phyloP scores from a whole-genome alignment of 2,113 vertebrate genomes.

The Lipophrys pholis region DNA sequence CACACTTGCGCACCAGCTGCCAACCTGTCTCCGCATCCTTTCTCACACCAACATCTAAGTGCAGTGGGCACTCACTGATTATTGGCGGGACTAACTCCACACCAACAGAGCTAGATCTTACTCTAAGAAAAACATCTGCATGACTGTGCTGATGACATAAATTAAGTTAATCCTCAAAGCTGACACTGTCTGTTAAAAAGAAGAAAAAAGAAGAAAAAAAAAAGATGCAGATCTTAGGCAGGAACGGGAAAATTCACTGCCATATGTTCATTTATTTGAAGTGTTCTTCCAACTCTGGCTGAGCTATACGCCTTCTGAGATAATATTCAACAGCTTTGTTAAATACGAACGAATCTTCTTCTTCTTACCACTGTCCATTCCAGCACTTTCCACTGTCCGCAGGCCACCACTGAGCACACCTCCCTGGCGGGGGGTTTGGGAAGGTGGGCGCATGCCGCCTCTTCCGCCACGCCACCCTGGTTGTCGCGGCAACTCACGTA shows the following conservation, averaged over 20 bases:
- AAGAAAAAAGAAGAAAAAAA: too few species aligned
- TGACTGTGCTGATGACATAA: slow-evolving; percentile 21
- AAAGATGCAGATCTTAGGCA: slow-evolving; percentile 28
- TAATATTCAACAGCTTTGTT: background rate
- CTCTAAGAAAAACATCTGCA: slow-evolving; percentile 44
- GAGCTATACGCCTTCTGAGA: background rate
- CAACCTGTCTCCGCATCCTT: slow-evolving; percentile 25
- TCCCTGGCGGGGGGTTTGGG: slow-evolving; percentile 90
- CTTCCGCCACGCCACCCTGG: slow-evolving; percentile 94
- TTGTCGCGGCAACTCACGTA: slow-evolving; percentile 97
- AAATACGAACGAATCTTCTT: background rate
- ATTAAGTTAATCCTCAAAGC: slow-evolving; percentile 31
- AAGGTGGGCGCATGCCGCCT: slow-evolving; percentile 88
- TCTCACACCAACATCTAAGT: slow-evolving; percentile 42
- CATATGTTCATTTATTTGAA: slow-evolving; percentile 11
- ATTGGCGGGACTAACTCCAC: slow-evolving; percentile 9
- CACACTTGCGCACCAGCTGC: slow-evolving; percentile 43
- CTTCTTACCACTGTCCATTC: slow-evolving; percentile 94
- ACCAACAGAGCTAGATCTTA: slow-evolving; percentile 36
- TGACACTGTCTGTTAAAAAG: background rate
- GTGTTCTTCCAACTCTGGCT: background rate
- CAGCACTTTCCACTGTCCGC: slow-evolving; percentile 95
- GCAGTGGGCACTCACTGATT: slow-evolving; percentile 10
- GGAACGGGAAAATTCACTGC: slow-evolving; percentile 1
- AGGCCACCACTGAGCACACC: slow-evolving; percentile 88